Evolutionary conservation across 2,888 invertebrate genomes (phyloP).

Genomic region (Gandaritis pyraliata): DNA sequence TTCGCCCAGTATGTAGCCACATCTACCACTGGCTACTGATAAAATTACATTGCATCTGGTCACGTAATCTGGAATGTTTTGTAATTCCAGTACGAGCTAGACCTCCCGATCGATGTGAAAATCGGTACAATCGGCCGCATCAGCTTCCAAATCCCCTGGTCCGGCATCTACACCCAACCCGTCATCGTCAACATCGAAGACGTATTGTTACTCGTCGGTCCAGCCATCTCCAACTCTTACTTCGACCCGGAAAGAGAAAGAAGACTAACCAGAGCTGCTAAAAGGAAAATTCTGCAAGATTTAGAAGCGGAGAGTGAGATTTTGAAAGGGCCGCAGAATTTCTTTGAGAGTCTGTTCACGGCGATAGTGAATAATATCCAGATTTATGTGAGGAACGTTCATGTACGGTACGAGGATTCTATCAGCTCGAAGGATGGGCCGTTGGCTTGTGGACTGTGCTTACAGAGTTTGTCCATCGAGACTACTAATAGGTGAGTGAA

Average conservation of each 20-base stretch:
- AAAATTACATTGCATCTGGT: too few relatives aligned
- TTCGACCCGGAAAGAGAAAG: slow-evolving; percentile 91
- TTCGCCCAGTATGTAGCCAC: too few relatives aligned
- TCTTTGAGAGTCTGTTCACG: slow-evolving; percentile 89
- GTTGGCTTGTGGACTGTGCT: slow-evolving; percentile 90
- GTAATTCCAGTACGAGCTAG: slow-evolving; percentile 89
- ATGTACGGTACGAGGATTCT: slow-evolving; percentile 92
- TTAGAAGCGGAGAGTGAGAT: slow-evolving; percentile 85
- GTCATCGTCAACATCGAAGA: slow-evolving; percentile 90
- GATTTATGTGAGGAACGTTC: slow-evolving; percentile 90
- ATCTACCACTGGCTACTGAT: too few relatives aligned
- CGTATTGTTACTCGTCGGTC: slow-evolving; percentile 89
- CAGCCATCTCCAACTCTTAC: slow-evolving; percentile 87
- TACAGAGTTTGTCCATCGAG: slow-evolving; percentile 90
- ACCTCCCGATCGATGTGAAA: slow-evolving; percentile 92
- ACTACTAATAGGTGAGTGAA: slow-evolving; percentile 89
- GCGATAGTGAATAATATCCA: slow-evolving; percentile 92
- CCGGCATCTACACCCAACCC: slow-evolving; percentile 89
- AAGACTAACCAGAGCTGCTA: slow-evolving; percentile 88
- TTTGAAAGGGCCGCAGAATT: slow-evolving; percentile 86
- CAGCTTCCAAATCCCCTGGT: slow-evolving; percentile 91
- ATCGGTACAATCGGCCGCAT: slow-evolving; percentile 91
- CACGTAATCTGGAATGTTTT: too few relatives aligned
- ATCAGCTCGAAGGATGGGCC: slow-evolving; percentile 86
- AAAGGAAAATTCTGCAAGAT: slow-evolving; percentile 88